Percentiles rank a stretch among this genome's conserved stretches.
Conservation (phyloP, 2,113 vertebrate species). For the Athene noctua region DNA sequence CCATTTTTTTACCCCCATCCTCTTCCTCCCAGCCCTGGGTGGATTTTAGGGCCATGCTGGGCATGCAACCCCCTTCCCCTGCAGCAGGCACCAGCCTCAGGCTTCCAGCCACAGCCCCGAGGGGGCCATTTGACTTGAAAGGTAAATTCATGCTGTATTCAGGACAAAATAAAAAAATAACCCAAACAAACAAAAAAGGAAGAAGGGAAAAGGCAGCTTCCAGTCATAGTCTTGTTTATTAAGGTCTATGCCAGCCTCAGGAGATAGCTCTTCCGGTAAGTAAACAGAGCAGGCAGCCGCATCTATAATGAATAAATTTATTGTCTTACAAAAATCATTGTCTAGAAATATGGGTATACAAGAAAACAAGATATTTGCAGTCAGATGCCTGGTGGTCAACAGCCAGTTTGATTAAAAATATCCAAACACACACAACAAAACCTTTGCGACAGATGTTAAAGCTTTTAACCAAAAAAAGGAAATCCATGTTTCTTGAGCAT, state of each 20-base stretch:
- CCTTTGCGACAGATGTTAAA: conserved; percentile 86
- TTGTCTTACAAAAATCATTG: conserved; percentile 97
- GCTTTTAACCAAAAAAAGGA: conserved; percentile 87
- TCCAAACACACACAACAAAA: conserved; percentile 77
- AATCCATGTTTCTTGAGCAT: conserved; percentile 68
- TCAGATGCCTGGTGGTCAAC: conserved; percentile 87
- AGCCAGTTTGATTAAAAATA: conserved; percentile 83
- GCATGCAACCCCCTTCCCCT: too few species aligned
- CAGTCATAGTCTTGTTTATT: conserved; percentile 70
- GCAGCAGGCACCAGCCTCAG: too few species aligned
- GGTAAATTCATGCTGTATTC: background rate
- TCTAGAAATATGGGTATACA: conserved; percentile 97
- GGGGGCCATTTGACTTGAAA: too few species aligned
- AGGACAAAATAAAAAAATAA: background rate
- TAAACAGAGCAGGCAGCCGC: conserved; percentile 76
- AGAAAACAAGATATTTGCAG: conserved; percentile 87
- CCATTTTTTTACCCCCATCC: too few species aligned
- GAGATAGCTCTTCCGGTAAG: conserved; percentile 65
- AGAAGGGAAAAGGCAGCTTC: conserved; percentile 66
- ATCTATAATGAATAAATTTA: conserved; percentile 97
- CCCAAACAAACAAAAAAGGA: background rate
- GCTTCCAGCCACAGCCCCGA: too few species aligned
- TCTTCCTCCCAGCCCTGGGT: too few species aligned
- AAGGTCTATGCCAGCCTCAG: conserved; percentile 68
- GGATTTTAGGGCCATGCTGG: too few species aligned